phyloP scores from a whole-genome alignment of 2,888 invertebrate genomes.

The Cataglyphis cursor region DNA sequence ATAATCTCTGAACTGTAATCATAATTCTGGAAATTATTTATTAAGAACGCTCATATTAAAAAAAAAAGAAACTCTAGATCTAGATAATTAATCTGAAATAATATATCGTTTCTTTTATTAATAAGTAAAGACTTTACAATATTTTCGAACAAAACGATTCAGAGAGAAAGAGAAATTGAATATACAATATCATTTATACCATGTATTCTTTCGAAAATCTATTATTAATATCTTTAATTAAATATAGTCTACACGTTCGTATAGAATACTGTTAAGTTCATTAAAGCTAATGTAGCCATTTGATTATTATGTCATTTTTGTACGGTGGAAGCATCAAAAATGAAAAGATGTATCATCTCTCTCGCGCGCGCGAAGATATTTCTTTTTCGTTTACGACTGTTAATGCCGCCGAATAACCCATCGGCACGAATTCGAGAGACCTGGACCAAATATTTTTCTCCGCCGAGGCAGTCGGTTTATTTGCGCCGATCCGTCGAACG shows the following conservation, averaged over 20 bases:
- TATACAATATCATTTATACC: background rate
- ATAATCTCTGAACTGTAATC: background rate
- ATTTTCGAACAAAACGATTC: background rate
- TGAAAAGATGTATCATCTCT: background rate
- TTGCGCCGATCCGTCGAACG: conserved; percentile 80
- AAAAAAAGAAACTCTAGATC: background rate
- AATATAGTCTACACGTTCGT: background rate
- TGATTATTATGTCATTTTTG: conserved; percentile 1
- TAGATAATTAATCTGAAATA: background rate
- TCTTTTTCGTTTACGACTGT: conserved; percentile 10
- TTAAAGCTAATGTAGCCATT: conserved; percentile 10
- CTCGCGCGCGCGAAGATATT: conserved; percentile 3
- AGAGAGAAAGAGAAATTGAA: background rate
- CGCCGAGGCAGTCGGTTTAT: conserved; percentile 78
- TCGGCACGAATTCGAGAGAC: conserved; percentile 57
- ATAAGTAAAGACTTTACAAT: background rate
- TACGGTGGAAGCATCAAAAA: background rate
- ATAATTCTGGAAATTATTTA: conserved; percentile 1
- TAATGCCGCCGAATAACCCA: conserved; percentile 53
- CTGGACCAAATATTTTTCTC: conserved; percentile 74
- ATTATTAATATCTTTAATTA: background rate
- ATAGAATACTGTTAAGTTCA: background rate
- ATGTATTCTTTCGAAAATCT: background rate
- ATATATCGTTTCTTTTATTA: background rate
- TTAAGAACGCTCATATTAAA: background rate